Conservation (phyloP, 1,140 invertebrate species). For the Zaprionus ornatus region DNA sequence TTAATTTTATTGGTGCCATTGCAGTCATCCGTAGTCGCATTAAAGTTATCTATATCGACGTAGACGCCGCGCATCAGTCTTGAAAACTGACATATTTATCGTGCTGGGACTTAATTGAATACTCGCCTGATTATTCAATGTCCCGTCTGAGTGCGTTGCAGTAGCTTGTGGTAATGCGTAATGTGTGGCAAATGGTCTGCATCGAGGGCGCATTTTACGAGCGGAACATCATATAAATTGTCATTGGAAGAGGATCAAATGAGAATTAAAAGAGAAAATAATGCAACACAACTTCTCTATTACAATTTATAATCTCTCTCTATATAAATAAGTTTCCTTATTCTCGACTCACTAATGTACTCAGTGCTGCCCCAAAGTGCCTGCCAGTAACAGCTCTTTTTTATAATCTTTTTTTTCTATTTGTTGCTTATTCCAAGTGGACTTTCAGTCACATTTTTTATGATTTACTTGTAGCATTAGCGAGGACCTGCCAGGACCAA, state of each 20-base stretch:
- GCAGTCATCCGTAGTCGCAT: not conserved
- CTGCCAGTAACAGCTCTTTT: not conserved
- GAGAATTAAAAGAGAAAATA: not conserved
- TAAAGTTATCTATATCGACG: not conserved
- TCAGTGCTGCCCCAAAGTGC: not conserved
- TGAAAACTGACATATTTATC: slow-evolving; percentile 5
- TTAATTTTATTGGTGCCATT: slow-evolving; percentile 4
- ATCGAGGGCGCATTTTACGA: not conserved
- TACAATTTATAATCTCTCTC: not conserved
- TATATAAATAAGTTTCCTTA: too few species aligned
- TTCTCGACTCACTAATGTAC: not conserved
- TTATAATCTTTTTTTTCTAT: too few species aligned
- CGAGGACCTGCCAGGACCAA: not conserved
- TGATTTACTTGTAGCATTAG: not conserved
- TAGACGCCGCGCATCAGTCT: not conserved
- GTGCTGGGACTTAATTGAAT: slow-evolving; percentile 1
- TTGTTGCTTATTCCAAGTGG: not conserved
- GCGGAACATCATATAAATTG: not conserved
- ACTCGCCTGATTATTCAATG: slow-evolving; percentile 2
- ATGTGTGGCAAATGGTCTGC: not conserved
- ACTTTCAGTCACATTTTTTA: not conserved
- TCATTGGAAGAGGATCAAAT: not conserved
- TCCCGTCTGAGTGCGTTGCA: not conserved
- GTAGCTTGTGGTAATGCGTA: not conserved
- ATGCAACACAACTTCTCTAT: not conserved